Evolutionary conservation across 2,797 vertebrate genomes (phyloP).

Genomic region (Etheostoma perlongum): DNA sequence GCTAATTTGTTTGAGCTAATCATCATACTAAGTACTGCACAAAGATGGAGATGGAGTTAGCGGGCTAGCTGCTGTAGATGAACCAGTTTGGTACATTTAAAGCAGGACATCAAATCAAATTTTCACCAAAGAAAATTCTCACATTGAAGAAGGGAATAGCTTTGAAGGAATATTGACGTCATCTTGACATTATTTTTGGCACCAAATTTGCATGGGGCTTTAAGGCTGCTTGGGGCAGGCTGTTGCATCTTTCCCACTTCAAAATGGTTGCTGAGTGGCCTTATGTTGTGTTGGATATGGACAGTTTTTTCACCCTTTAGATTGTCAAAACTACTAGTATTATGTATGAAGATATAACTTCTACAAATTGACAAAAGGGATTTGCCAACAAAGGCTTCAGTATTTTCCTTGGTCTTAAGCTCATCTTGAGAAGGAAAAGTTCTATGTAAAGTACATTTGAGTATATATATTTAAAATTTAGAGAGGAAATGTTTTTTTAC

Average conservation of each 20-base stretch:
- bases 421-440: neutral
- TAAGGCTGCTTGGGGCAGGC: conserved; percentile 28
- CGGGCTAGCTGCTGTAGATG: neutral
- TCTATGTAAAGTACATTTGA: neutral
- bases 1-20: conserved; percentile 1
- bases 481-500: conserved; percentile 10
- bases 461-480: neutral
- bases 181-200: conserved; percentile 45
- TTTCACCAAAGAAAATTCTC: conserved; percentile 1
- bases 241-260: conserved; percentile 47
- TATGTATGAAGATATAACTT: neutral
- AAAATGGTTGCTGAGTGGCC: conserved; percentile 19
- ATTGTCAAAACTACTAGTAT: neutral
- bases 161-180: conserved; percentile 42
- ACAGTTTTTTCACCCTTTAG: neutral
- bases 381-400: neutral
- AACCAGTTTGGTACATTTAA: conserved; percentile 2
- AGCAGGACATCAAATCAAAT: neutral
- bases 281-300: conserved; percentile 1
- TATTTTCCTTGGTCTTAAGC: neutral
- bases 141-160: conserved; percentile 21
- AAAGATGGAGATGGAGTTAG: conserved; percentile 8
- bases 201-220: conserved; percentile 33
- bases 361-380: neutral
- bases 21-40: neutral